These are phyloP conservation scores for Orchesella cincta DNA, from an alignment of 1,140 invertebrate species.

Conservation along the genomic window DNA sequence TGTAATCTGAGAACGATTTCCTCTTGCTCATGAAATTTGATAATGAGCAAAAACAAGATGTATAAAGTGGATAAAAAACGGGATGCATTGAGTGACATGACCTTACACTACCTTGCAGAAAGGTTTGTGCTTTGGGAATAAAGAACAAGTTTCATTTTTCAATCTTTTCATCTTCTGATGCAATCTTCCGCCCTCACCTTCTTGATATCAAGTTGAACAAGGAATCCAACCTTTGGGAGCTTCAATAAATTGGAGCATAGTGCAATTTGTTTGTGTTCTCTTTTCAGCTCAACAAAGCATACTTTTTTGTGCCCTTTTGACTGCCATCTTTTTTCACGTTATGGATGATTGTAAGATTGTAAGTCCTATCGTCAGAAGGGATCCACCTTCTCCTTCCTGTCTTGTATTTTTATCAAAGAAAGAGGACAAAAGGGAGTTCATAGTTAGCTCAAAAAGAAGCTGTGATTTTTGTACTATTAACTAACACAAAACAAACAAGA, in stretches of 20 bases:
- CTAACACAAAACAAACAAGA: neutral
- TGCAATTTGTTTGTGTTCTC: conserved; percentile 24
- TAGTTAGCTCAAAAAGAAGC: neutral
- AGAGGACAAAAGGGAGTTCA: neutral
- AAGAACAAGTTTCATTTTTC: neutral
- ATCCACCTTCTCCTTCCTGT: neutral
- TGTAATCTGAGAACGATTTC: conserved; percentile 8
- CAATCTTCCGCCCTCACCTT: neutral
- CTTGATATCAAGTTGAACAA: neutral
- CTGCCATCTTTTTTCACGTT: conserved; percentile 8
- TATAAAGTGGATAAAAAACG: no score
- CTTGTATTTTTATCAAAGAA: neutral
- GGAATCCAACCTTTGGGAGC: neutral
- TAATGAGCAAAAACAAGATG: no score
- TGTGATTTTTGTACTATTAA: neutral
- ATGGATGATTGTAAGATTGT: neutral
- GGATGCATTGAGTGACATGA: neutral
- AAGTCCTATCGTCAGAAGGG: neutral
- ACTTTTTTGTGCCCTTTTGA: conserved; percentile 8
- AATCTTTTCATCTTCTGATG: neutral
- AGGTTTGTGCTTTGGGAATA: neutral
- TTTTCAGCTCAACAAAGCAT: neutral
- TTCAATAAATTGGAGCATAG: conserved; percentile 19
- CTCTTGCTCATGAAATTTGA: neutral
- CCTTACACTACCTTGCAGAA: neutral